A percentile compares a stretch with the other conserved stretches of the same genome.
phyloP scores from a whole-genome alignment of 1,140 invertebrate genomes.

The Holotrichia oblita region DNA sequence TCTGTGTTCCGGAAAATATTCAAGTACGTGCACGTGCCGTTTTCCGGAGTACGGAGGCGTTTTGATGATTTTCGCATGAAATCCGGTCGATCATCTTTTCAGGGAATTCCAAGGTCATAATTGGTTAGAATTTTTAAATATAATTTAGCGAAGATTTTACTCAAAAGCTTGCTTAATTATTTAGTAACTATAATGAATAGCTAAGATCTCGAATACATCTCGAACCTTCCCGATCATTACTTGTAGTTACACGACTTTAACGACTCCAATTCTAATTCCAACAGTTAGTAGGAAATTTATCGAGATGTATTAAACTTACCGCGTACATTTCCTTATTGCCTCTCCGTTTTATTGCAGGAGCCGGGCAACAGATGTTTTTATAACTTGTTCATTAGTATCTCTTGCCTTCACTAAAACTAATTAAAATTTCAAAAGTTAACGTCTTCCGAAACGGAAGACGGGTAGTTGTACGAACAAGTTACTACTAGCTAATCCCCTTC shows the following conservation, averaged over 20 bases:
- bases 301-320: too few relatives aligned
- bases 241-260: too few relatives aligned
- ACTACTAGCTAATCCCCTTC: neutral
- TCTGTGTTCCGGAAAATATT: neutral
- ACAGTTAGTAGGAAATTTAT: too few relatives aligned
- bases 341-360: neutral
- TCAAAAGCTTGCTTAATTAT: too few relatives aligned
- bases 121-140: too few relatives aligned
- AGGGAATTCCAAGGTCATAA: too few relatives aligned
- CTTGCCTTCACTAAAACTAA: neutral
- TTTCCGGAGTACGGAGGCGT: neutral
- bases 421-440: constrained; percentile 21
- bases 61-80: neutral
- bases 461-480: neutral
- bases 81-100: too few relatives aligned
- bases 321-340: neutral
- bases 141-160: too few relatives aligned
- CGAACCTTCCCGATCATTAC: too few relatives aligned
- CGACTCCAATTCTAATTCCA: too few relatives aligned
- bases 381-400: neutral
- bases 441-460: neutral
- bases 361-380: constrained; percentile 13
- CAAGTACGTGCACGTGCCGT: neutral
- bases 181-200: too few relatives aligned
- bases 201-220: too few relatives aligned